Evolutionary conservation across 2,888 invertebrate genomes (phyloP).

Genomic region (Amphipyra tragopoginis): DNA sequence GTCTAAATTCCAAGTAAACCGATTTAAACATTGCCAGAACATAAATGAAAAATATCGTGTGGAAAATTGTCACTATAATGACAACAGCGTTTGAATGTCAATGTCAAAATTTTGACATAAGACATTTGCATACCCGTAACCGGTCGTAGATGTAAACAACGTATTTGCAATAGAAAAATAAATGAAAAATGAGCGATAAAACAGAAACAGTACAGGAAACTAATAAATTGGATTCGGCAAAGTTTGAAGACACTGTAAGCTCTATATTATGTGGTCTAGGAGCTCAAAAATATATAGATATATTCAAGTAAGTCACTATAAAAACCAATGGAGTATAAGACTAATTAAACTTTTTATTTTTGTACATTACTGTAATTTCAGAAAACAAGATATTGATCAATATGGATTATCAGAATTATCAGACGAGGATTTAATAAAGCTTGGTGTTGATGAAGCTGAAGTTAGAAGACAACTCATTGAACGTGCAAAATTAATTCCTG

Average conservation of each 20-base stretch:
- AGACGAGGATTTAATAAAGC: slow-evolving; percentile 81
- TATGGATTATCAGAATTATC: slow-evolving; percentile 79
- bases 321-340: background rate
- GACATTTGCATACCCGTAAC: background rate
- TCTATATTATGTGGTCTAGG: slow-evolving; percentile 79
- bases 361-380: slow-evolving; percentile 46
- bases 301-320: slow-evolving; percentile 77
- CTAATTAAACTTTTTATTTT: background rate
- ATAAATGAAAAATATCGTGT: too few species aligned
- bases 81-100: background rate
- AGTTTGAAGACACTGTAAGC: slow-evolving; percentile 80
- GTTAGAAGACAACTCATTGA: slow-evolving; percentile 76
- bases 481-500: slow-evolving; percentile 80
- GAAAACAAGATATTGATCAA: slow-evolving; percentile 83
- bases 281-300: slow-evolving; percentile 82
- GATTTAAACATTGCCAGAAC: too few species aligned
- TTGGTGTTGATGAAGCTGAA: slow-evolving; percentile 79
- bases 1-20: too few species aligned
- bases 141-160: slow-evolving; percentile 30
- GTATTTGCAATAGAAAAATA: slow-evolving; percentile 3
- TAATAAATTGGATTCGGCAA: slow-evolving; percentile 76
- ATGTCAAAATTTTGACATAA: slow-evolving; percentile 4
- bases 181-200: slow-evolving; percentile 31
- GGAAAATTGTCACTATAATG: background rate
- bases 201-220: slow-evolving; percentile 38